Evolutionary conservation across 2,888 invertebrate species (phyloP), one percentile per base, ranked within the genome.

Genomic region (Limnephilus marmoratus): DNA sequence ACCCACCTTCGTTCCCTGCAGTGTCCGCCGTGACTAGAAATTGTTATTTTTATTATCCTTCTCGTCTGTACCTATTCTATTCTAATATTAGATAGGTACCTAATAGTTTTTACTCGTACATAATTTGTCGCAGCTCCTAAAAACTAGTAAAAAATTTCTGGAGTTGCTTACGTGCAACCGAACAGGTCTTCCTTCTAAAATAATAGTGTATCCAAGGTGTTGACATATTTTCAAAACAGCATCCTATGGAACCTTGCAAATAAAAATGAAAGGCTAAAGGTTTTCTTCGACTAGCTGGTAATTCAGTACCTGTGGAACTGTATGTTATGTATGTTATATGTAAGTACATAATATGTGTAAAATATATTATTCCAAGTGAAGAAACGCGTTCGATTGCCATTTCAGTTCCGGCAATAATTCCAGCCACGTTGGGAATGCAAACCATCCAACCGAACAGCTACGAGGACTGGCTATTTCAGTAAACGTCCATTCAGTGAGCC

Each of bases 371-470:
- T 41, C 83, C n/a, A 53, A 34, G 85, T 18, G 80, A 18, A 68
- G 89, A 90, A 86, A 86, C 45, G 81, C 81, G 68, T 34, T 89
- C n/a, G 91, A 89, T 80, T 34, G 83, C 91, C 90, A 81, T 92
- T 91, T 88, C 81, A 81, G 92, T 91, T 92, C 91, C 90, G 91
- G 85, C 92, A 90, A 92, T 90, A 91, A 81, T 68, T n/a, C 45
- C 13, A 37, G 68, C 45, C 91, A 89, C 89, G 90, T 41, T 31
- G 49, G 34, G 92, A 90, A 92, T 92, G 92, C 92, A 49, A 92
- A 92, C 45, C 82, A 91, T 80, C 34, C 34, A 31, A 81, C 15
- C 24, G 68, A 68, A 89, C 80, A 34, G 68, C 89, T 37, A 9
- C 80, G 86, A 92, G 90, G 91, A 34, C 83, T 24, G 37, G 41